Evolutionary conservation across 2,888 invertebrate genomes (phyloP).

Genomic region (Sarcophaga carnaria): DNA sequence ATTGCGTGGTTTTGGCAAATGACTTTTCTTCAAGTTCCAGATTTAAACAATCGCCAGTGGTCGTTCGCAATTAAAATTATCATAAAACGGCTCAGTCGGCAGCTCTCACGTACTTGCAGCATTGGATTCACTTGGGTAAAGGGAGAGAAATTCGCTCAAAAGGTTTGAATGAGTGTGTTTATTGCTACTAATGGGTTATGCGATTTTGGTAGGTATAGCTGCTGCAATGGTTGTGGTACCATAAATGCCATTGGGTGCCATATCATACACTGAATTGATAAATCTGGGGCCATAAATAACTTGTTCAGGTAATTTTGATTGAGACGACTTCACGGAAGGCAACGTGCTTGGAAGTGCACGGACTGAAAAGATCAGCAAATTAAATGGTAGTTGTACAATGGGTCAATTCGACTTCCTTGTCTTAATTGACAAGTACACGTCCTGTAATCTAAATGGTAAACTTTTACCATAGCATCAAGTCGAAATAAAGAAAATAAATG

Average conservation of each 20-base stretch:
- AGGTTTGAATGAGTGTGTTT: conserved; percentile 79
- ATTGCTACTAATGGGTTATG: conserved; percentile 86
- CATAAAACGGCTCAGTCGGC: conserved; percentile 84
- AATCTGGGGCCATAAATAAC: conserved; percentile 80
- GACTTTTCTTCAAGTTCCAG: too few relatives aligned
- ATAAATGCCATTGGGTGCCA: conserved; percentile 83
- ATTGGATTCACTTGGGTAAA: conserved; percentile 81
- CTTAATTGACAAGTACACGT: too few relatives aligned
- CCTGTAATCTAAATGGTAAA: conserved; percentile 70
- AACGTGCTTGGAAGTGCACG: conserved; percentile 86
- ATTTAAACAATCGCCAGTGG: too few relatives aligned
- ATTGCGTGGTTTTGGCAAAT: too few relatives aligned
- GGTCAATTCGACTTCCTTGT: too few relatives aligned
- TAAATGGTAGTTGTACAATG: conserved; percentile 85
- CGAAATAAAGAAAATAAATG: too few relatives aligned
- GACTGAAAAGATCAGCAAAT: conserved; percentile 90
- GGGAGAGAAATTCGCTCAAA: conserved; percentile 75
- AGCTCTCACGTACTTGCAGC: conserved; percentile 82
- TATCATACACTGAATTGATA: conserved; percentile 85
- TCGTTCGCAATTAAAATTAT: too few relatives aligned
- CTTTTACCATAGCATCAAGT: conserved; percentile 83
- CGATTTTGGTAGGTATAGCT: conserved; percentile 83
- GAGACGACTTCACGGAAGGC: conserved; percentile 90
- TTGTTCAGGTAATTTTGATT: conserved; percentile 86
- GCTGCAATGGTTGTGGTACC: conserved; percentile 83